A percentile compares a stretch with the other conserved stretches of the same genome.
phyloP scores from a whole-genome alignment of 2,113 vertebrate genomes.

The Hippocampus mohnikei region DNA sequence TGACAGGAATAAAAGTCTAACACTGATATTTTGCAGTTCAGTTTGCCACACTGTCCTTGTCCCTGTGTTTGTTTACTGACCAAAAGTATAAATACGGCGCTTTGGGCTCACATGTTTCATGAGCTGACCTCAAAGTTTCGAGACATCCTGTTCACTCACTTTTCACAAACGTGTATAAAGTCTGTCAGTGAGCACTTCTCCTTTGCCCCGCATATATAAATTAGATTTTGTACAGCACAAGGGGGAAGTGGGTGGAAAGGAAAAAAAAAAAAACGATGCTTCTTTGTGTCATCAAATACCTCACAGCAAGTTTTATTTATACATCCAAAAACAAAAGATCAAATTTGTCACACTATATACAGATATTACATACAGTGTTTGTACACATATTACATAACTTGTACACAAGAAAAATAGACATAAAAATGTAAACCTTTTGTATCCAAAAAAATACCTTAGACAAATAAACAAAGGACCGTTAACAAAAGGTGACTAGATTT shows the following conservation, averaged over 20 bases:
- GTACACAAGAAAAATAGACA: constrained; percentile 99
- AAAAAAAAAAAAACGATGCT: not conserved
- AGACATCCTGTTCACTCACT: too few relatives aligned
- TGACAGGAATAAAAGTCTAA: constrained; percentile 65
- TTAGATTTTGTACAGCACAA: not conserved
- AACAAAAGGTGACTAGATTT: constrained; percentile 99
- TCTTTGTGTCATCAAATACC: constrained; percentile 70
- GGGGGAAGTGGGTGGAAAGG: too few relatives aligned
- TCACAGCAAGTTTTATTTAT: constrained; percentile 99
- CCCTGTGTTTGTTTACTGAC: too few relatives aligned
- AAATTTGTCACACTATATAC: constrained; percentile 99
- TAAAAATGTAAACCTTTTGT: constrained; percentile 99
- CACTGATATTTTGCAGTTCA: constrained; percentile 22
- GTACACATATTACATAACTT: constrained; percentile 99
- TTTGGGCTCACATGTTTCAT: too few relatives aligned
- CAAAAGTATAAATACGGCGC: too few relatives aligned
- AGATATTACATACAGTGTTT: constrained; percentile 99
- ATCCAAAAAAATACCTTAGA: constrained; percentile 99
- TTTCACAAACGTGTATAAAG: too few relatives aligned
- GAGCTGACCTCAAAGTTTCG: too few relatives aligned
- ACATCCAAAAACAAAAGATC: constrained; percentile 99
- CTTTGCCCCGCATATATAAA: not conserved
- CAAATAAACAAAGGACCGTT: constrained; percentile 99
- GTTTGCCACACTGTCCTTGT: too few relatives aligned
- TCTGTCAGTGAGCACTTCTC: too few relatives aligned